Percentiles rank a stretch among this genome's conserved stretches.
Conservation (phyloP, 2,888 invertebrate species). For the Xanthorhoe designata region DNA sequence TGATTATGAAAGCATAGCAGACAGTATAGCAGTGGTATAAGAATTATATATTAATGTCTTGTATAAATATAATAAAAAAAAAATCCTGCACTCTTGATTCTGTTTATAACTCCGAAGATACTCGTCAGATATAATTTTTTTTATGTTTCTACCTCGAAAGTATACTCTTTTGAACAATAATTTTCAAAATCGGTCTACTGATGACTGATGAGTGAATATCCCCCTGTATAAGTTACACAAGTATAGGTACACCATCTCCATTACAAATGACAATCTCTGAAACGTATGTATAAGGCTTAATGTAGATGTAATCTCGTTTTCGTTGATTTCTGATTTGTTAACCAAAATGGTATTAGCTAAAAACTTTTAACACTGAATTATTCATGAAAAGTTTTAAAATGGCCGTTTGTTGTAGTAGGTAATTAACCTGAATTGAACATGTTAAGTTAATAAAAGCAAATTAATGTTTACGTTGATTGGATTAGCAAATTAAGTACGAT, state of each 20-base stretch:
- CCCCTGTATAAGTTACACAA: too few relatives aligned
- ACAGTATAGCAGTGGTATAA: not conserved
- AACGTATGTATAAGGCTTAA: constrained; percentile 47
- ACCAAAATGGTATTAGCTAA: constrained; percentile 49
- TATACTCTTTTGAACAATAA: too few relatives aligned
- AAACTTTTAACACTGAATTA: constrained; percentile 41
- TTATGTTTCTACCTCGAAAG: too few relatives aligned
- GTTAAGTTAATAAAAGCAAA: constrained; percentile 28
- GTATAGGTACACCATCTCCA: constrained; percentile 45
- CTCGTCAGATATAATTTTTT: too few relatives aligned
- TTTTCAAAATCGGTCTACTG: too few relatives aligned
- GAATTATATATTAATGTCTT: too few relatives aligned
- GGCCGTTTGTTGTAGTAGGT: constrained; percentile 20
- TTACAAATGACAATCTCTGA: constrained; percentile 47
- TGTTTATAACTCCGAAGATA: too few relatives aligned
- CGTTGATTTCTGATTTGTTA: constrained; percentile 53
- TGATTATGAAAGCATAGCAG: not conserved
- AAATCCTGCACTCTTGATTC: too few relatives aligned
- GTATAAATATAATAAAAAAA: too few relatives aligned
- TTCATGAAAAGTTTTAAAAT: constrained; percentile 36
- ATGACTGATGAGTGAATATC: too few relatives aligned
- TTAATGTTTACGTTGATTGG: constrained; percentile 14
- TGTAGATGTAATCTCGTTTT: constrained; percentile 47
- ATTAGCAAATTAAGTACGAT: constrained; percentile 24
- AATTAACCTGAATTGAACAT: constrained; percentile 27